A percentile compares a stretch with the other conserved stretches of the same genome.
Conservation (phyloP, 2,888 invertebrate species). For the Torymus aiolomorphi region DNA sequence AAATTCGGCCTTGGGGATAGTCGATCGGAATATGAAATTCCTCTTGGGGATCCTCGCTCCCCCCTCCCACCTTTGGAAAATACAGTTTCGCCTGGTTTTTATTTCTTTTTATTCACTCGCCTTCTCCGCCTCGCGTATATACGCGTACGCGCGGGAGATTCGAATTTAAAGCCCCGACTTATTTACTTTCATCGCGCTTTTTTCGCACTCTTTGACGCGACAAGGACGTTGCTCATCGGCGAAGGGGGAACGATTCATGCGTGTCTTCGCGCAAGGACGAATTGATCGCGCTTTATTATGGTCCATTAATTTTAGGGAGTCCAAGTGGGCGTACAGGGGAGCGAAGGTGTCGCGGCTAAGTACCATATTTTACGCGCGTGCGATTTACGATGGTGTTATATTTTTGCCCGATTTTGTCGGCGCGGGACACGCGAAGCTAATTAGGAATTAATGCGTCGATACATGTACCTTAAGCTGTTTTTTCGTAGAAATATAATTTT, state of each 20-base stretch:
- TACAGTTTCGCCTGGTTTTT: not conserved
- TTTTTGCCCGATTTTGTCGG: conserved; percentile 13
- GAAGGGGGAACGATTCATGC: no score
- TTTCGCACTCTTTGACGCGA: not conserved
- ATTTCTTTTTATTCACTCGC: not conserved
- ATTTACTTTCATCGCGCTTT: conserved; percentile 1
- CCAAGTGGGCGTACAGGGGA: not conserved
- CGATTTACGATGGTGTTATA: conserved; percentile 7
- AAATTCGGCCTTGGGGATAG: conserved; percentile 14
- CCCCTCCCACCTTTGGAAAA: conserved; percentile 1
- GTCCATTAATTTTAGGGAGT: conserved; percentile 17
- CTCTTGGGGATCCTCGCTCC: not conserved
- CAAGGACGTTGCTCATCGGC: no score
- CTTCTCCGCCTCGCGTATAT: not conserved
- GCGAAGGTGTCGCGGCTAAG: not conserved
- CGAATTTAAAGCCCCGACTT: conserved; percentile 1
- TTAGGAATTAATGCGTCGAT: no score
- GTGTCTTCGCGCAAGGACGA: not conserved
- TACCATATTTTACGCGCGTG: conserved; percentile 8
- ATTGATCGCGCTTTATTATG: conserved; percentile 24
- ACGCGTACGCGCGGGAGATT: not conserved
- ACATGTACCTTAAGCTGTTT: no score
- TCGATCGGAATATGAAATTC: conserved; percentile 29
- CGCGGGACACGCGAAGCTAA: not conserved
- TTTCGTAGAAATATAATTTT: no score